Conservation (phyloP, 2,113 vertebrate species). For the Zosterops lateralis region DNA sequence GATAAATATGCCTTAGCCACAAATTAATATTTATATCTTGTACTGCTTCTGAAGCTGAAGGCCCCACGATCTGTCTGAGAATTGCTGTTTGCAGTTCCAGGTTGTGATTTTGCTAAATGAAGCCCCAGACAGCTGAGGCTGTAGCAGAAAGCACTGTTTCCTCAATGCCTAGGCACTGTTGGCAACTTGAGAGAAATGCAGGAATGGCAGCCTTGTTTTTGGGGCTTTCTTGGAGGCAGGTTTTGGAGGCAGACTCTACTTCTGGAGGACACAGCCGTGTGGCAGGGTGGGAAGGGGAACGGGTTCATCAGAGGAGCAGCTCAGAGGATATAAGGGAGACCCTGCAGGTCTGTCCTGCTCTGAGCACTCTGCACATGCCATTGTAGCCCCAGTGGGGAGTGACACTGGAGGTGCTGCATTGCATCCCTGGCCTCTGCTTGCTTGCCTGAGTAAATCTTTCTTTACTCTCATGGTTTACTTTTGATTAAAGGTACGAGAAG, state of each 20-base stretch:
- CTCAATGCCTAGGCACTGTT: fast-evolving
- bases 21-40: constrained; percentile 29
- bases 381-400: not conserved
- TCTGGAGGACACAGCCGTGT: not conserved
- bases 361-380: not conserved
- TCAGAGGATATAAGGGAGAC: not conserved
- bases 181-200: not conserved
- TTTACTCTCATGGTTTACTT: not conserved
- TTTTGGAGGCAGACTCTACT: not conserved
- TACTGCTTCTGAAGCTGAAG: not conserved
- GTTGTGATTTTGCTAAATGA: not conserved
- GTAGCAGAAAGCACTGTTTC: not conserved
- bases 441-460: not conserved
- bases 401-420: not conserved
- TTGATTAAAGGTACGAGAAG: not conserved
- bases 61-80: not conserved
- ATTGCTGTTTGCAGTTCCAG: not conserved
- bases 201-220: not conserved
- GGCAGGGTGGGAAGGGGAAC: not conserved
- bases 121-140: not conserved
- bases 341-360: not conserved
- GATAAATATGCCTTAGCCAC: constrained; percentile 28
- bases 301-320: not conserved
- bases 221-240: not conserved
- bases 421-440: not conserved